These are phyloP conservation scores for Carterocephalus palaemon DNA, from an alignment of 2,888 invertebrate genomes.

Conservation along the genomic window DNA sequence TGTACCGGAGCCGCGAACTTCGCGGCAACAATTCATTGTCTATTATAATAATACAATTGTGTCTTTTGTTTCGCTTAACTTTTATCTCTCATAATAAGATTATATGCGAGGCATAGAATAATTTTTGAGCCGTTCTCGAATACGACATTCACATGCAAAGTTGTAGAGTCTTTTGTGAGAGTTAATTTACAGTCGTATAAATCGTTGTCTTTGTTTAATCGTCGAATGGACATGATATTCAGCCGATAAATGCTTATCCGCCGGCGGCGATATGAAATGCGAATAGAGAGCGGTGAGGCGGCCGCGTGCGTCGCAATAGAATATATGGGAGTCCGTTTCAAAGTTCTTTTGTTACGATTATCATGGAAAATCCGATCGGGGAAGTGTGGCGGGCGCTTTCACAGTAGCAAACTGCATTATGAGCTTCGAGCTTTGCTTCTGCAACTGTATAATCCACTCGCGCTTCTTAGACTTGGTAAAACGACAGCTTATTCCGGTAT, in stretches of 20 bases:
- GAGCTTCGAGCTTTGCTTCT: constrained; percentile 60
- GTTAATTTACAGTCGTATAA: constrained; percentile 30
- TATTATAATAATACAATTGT: constrained; percentile 24
- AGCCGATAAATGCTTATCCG: constrained; percentile 51
- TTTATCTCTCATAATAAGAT: constrained; percentile 23
- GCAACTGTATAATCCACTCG: constrained; percentile 50
- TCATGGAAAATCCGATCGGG: constrained; percentile 76
- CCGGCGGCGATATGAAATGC: constrained; percentile 55
- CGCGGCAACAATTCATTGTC: constrained; percentile 23
- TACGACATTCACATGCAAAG: constrained; percentile 23
- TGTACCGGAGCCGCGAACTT: constrained; percentile 22
- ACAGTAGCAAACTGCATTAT: constrained; percentile 75
- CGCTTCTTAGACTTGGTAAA: not conserved
- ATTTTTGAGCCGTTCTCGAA: constrained; percentile 24
- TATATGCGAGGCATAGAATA: constrained; percentile 24
- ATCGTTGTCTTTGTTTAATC: constrained; percentile 34
- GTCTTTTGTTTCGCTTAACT: constrained; percentile 24
- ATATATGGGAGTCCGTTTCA: constrained; percentile 57
- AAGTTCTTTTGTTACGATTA: constrained; percentile 78
- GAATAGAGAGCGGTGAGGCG: constrained; percentile 53
- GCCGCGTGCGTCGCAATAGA: constrained; percentile 54
- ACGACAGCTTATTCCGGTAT: too few species aligned
- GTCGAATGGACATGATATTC: constrained; percentile 48
- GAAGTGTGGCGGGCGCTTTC: constrained; percentile 72
- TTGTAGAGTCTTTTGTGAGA: constrained; percentile 20